A percentile compares a stretch with the other conserved stretches of the same genome.
Evolutionary conservation across 37 sponge, comb jelly and placozoan genomes (phyloP).

Genomic region (Geodia barretti): DNA sequence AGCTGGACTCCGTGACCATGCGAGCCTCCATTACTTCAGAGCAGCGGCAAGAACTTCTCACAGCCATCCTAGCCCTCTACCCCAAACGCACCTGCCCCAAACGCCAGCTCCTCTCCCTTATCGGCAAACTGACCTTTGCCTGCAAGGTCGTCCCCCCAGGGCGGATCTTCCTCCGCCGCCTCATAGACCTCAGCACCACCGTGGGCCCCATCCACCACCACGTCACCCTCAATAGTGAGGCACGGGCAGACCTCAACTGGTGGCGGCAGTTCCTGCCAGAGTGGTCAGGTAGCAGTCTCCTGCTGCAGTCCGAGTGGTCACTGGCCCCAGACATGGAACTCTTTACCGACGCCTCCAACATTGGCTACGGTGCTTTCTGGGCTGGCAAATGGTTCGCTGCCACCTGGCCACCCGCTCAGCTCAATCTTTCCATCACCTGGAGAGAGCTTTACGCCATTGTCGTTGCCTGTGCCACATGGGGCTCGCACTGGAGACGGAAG

Average conservation of each 20-base stretch:
- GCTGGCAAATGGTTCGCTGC: slow-evolving; percentile 22
- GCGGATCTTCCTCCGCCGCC: slow-evolving; percentile 27
- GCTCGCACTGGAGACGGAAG: background rate
- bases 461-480: slow-evolving; percentile 18
- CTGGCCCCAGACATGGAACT: slow-evolving; percentile 6
- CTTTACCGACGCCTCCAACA: slow-evolving; percentile 49
- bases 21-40: background rate
- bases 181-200: slow-evolving; percentile 26
- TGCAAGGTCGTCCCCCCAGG: slow-evolving; percentile 35
- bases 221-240: slow-evolving; percentile 18
- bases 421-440: slow-evolving; percentile 3
- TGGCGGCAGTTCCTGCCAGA: slow-evolving; percentile 37
- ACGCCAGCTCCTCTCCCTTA: slow-evolving; percentile 30
- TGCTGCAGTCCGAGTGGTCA: slow-evolving; percentile 11
- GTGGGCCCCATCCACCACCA: slow-evolving; percentile 13
- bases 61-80: background rate
- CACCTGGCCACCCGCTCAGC: slow-evolving; percentile 22
- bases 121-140: slow-evolving; percentile 32
- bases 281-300: slow-evolving; percentile 33
- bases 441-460: slow-evolving; percentile 24
- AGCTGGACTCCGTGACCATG: background rate
- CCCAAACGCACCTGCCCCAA: background rate
- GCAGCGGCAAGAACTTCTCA: background rate
- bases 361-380: slow-evolving; percentile 43
- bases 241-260: slow-evolving; percentile 50